Base-by-base conservation (phyloP, 2,113 vertebrate species). In the Maccullochella peelii region DNA sequence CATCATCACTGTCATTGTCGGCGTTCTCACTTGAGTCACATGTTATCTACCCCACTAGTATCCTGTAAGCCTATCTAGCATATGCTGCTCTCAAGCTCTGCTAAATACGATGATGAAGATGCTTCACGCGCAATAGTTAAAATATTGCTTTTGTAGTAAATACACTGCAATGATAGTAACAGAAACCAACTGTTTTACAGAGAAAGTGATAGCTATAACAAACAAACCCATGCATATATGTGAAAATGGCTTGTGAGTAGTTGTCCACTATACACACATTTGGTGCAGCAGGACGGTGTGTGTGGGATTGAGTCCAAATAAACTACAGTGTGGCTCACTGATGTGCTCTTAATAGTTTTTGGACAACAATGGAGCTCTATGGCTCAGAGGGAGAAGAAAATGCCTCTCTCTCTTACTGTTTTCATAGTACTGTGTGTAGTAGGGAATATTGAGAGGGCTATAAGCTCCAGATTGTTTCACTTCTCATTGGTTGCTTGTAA, bases 401-500 rank as follows among this genome's bases (percentile, higher is more conserved):
- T 52, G 40, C 21, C 50, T 36, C 44, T 8, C 44, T 66, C 8
- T 25, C 25, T 33, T 12, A 15, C 27, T 61, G 55, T 15, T n/a
- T 36, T 59, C 66, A 30, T 11, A 27, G n/a, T n/a, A n/a, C 55
- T 74, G 30, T 47, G 62, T 63, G 36, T 27, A 30, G 36, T 23
- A 2, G 0, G 57, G 23, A 66, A 52, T 65, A 50, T 12, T 69
- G 27, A 73, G 54, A 27, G 15, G 10, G 5, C 18, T 14, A 9
- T 47, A 54, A 73, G 47, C 74, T 82, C 27, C 62, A 65, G 47
- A 72, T 83, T n/a, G 0, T 40, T 83, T 70, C 66, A n/a, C 27
- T 86, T 77, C 59, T 73, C 66, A 80, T 82, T 80, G 57, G 67
- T 77, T 73, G 30, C 77, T 84, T 86, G 79, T 85, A 59, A 78